Evolutionary conservation across 2,888 invertebrate genomes (phyloP).

Genomic region (Drosophila meridiana): DNA sequence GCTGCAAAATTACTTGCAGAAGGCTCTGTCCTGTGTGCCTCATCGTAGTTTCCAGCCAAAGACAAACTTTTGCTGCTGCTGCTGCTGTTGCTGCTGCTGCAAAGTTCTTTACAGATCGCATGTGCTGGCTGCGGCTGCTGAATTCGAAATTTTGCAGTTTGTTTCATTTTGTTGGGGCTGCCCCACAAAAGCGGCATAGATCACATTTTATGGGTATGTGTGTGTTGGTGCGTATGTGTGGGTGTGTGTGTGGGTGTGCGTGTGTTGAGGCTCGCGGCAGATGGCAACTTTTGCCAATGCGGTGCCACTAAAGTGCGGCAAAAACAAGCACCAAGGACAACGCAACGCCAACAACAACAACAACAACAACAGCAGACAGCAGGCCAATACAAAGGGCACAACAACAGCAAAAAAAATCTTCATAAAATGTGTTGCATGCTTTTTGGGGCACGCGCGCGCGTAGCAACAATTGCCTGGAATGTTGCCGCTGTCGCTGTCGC

Average conservation of each 20-base stretch:
- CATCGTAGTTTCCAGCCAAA: conserved; percentile 47
- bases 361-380: conserved; percentile 24
- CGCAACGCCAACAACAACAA: conserved; percentile 24
- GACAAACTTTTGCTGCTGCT: conserved; percentile 67
- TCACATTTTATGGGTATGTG: too few relatives aligned
- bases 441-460: conserved; percentile 50
- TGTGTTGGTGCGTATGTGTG: conserved; percentile 11
- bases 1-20: conserved; percentile 71
- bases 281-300: conserved; percentile 72
- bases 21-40: conserved; percentile 23
- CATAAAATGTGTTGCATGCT: conserved; percentile 75
- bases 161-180: conserved; percentile 56
- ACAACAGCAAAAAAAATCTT: conserved; percentile 43
- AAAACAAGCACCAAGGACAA: conserved; percentile 62
- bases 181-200: conserved; percentile 70
- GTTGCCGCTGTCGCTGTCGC: conserved; percentile 5
- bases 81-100: conserved; percentile 48
- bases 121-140: conserved; percentile 76
- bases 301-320: conserved; percentile 70
- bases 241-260: conserved; percentile 9
- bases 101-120: conserved; percentile 69
- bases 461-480: conserved; percentile 67
- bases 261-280: conserved; percentile 57
- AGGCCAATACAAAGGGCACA: conserved; percentile 34
- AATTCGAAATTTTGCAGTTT: conserved; percentile 76